Base-by-base conservation (phyloP, 2,888 invertebrate species). In the Campoletis raptor region DNA sequence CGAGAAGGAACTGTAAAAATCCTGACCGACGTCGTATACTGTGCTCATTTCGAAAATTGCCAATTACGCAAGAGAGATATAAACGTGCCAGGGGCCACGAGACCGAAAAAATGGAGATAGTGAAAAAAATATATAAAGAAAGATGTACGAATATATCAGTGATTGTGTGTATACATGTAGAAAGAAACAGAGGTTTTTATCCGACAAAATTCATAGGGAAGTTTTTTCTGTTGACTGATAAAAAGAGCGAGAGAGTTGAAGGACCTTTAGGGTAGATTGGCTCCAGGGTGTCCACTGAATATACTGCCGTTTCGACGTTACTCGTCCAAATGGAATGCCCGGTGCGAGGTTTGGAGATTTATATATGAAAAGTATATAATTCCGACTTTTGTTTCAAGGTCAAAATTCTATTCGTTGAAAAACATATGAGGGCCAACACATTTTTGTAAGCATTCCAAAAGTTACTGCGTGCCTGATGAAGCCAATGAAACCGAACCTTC, bases 51-150 rank as follows among this genome's bases (percentile, higher is more conserved):
- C 86, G 85, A 88, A 88, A 87, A 91, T 90, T 89, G 90, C 87
- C 88, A 89, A 90, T 90, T 90, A 89, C 82, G 81, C 78, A 84
- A 88, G 87, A 88, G 83, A 88, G 88, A 88, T 88, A 90, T 82
- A 78, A 54, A 76, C 72, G 37, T 66, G 57, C 18, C 12, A 30
- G 54, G 82, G 30, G 57, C 70, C 2, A 15, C n/a, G 40, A 48
- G 54, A 67, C 72, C 9, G 72, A 61, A 69, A 70, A 57, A 72
- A 64, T 82, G 82, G 82, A 74, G 54, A 54, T 61, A 80, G 72
- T 52, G 57, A 79, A 72, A 73, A 54, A 79, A 52, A 76, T 40
- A 67, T 52, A 80, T 67, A 79, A n/a, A 30, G 30, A 10, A 69
- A 57, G 57, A 80, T 52, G 45, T 30, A 52, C 73, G 54, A 64